Conservation (phyloP, 1,140 invertebrate species). For the Neocloeon triangulifer region DNA sequence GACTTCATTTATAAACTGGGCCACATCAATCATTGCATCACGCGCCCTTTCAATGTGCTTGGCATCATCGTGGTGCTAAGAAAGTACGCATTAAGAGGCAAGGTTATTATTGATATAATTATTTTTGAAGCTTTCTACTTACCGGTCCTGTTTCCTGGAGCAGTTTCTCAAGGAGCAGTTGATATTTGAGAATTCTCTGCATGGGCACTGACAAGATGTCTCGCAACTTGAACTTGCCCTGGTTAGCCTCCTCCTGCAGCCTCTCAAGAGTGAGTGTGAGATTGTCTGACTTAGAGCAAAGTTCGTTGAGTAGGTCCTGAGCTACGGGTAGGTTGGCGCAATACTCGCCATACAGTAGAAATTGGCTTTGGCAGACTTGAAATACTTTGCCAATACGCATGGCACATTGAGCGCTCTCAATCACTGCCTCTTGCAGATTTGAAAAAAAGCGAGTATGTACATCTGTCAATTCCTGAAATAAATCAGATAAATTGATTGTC, state of each 20-base stretch:
- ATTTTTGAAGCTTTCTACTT: conserved; percentile 16
- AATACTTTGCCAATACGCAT: conserved; percentile 49
- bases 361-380: conserved; percentile 67
- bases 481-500: too few relatives aligned
- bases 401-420: conserved; percentile 19
- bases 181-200: conserved; percentile 94
- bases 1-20: conserved; percentile 96
- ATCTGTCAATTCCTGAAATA: conserved; percentile 49
- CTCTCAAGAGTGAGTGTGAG: too few relatives aligned
- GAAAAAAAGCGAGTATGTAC: conserved; percentile 66
- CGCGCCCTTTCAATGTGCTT: conserved; percentile 63
- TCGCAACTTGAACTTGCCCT: conserved; percentile 80
- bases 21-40: conserved; percentile 91
- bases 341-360: conserved; percentile 87
- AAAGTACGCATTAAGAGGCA: background rate
- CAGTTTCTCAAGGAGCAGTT: conserved; percentile 76
- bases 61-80: conserved; percentile 64
- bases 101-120: background rate
- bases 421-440: conserved; percentile 34
- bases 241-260: conserved; percentile 81
- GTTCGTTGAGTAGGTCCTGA: conserved; percentile 50
- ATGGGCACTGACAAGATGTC: conserved; percentile 93
- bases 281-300: conserved; percentile 34
- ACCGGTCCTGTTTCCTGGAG: conserved; percentile 72
- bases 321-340: conserved; percentile 76